Evolutionary conservation across 1,140 invertebrate species (phyloP), one percentile per base, ranked within the genome.

Genomic region (Calycopis cecrops): DNA sequence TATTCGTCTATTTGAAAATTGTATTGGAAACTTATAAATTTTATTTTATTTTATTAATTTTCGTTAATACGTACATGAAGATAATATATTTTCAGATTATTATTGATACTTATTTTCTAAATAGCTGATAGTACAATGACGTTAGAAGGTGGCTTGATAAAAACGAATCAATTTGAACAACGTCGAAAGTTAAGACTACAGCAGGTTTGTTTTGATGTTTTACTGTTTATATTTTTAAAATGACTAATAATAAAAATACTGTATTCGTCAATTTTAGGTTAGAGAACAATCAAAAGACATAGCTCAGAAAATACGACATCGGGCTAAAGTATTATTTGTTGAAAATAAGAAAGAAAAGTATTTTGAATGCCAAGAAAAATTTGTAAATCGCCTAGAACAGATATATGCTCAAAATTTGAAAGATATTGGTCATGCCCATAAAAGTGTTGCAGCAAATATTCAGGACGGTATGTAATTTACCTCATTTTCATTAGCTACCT

Each of bases 231-330:
- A 40, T 34, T 55, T 9, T 44, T 14, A 44, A 44, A 8, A 16
- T 44, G 12, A 16, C 9, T 9, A 17, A 35, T 18, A 18, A 44
- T 14, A 48, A 35, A 37, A 49, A 47, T 34, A 6, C 8, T 8
- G 37, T 28, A 28, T 35, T 51, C 44, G 34, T 33, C 48, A 47
- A 35, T 73, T 75, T 61, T 78, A 88, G 85, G 86, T 88, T 59
- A 74, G 86, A 52, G 86, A 88, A 74, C 86, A 88, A 63, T 88
- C 86, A 59, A 87, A 87, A 73, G 85, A 87, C 42, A 87, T 88
- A 35, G 86, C 86, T 12, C 87, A 85, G 62, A 80, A 83, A 74
- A 80, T 88, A 59, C 67, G 86, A 65, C 73, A 84, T 62, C 77
- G 79, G 34, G 77, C 85, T 47, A 84, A 81, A 67, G 63, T 73